phyloP scores from a whole-genome alignment of 30 jellyfish, hydroid and myxozoan species.

The Rhopilema esculentum region DNA sequence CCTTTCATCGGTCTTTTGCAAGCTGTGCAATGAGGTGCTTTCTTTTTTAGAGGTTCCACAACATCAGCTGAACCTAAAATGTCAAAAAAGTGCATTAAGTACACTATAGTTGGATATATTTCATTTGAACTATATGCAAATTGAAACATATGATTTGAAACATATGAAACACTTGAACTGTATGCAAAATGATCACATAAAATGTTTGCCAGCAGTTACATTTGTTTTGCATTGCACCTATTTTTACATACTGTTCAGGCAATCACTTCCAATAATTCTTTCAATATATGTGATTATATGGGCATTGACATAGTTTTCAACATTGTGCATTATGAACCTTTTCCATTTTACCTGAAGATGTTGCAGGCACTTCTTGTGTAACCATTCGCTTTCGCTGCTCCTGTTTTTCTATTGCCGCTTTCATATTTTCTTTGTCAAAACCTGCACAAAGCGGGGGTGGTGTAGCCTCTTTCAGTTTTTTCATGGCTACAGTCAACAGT shows the following conservation, averaged over 20 bases:
- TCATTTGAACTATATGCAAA: background rate
- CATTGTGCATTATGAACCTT: background rate
- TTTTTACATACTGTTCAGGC: background rate
- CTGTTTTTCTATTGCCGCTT: conserved; percentile 15
- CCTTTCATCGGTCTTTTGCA: conserved; percentile 51
- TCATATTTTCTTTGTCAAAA: conserved; percentile 21
- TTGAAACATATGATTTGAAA: background rate
- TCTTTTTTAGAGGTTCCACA: background rate
- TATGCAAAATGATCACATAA: background rate
- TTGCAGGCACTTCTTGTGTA: conserved; percentile 41
- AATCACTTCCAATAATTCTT: background rate
- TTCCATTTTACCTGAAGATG: conserved; percentile 12
- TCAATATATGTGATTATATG: background rate
- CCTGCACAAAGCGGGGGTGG: conserved; percentile 44
- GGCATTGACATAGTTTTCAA: background rate
- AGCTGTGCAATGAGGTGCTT: conserved; percentile 43
- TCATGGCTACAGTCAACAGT: background rate
- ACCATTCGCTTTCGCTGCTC: background rate
- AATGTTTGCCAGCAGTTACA: background rate
- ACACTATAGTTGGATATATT: conserved; percentile 5
- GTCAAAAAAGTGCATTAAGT: background rate
- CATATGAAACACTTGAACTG: background rate
- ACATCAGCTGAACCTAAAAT: conserved; percentile 18
- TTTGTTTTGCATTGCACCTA: background rate
- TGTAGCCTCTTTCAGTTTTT: background rate